Evolutionary conservation across 2,113 vertebrate genomes (phyloP).

Genomic region (Atherinomorus stipes): DNA sequence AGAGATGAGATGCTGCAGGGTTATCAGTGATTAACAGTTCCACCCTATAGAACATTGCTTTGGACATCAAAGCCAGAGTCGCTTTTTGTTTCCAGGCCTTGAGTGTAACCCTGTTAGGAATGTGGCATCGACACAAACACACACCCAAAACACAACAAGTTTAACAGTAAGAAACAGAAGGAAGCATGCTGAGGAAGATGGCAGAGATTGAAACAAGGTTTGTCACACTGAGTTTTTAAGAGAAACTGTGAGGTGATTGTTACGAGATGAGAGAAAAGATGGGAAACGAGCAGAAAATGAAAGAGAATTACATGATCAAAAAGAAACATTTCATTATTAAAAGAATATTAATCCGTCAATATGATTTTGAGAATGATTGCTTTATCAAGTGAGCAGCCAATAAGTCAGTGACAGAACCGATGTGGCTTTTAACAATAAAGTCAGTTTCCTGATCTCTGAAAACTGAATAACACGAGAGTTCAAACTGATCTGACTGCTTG

Average conservation of each 20-base stretch:
- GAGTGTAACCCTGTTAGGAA: slow-evolving; percentile 75
- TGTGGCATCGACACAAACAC: slow-evolving; percentile 31
- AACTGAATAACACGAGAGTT: too few species aligned
- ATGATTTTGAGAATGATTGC: too few species aligned
- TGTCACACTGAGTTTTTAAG: too few species aligned
- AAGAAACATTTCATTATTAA: not conserved
- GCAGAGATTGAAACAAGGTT: slow-evolving; percentile 1
- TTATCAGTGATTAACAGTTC: slow-evolving; percentile 95
- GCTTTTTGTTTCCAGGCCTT: slow-evolving; percentile 56
- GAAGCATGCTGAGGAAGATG: slow-evolving; percentile 16
- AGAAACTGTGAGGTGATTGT: too few species aligned
- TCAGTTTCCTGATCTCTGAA: too few species aligned
- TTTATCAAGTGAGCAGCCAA: too few species aligned
- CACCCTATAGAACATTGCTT: slow-evolving; percentile 81
- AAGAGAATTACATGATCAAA: not conserved
- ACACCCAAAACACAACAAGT: slow-evolving; percentile 28
- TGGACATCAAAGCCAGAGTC: slow-evolving; percentile 82
- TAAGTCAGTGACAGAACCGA: too few species aligned
- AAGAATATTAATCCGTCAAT: too few species aligned
- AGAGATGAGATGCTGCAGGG: slow-evolving; percentile 82
- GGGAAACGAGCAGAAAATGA: not conserved
- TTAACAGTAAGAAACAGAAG: slow-evolving; percentile 28
- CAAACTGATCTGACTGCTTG: too few species aligned
- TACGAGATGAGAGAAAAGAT: not conserved
- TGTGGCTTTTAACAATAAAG: too few species aligned